A percentile compares a stretch with the other conserved stretches of the same genome.
Evolutionary conservation across 2,113 vertebrate species (phyloP).

Genomic region (Enhydra lutris): DNA sequence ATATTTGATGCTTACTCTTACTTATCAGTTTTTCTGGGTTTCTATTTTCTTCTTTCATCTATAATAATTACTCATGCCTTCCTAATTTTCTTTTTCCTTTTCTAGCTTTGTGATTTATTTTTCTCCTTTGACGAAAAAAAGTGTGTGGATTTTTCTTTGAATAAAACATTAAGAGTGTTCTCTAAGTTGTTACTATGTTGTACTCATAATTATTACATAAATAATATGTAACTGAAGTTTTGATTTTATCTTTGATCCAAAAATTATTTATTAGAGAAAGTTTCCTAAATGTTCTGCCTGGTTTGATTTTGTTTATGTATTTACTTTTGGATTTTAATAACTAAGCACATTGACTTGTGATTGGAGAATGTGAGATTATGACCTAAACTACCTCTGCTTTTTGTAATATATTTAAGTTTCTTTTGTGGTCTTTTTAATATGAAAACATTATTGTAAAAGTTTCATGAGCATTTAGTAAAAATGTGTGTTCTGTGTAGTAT

Average conservation of each 20-base stretch:
- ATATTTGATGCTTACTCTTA: not conserved
- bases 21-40: not conserved
- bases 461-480: not conserved
- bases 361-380: not conserved
- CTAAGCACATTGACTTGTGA: not conserved
- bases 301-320: not conserved
- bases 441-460: not conserved
- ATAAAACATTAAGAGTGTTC: not conserved
- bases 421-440: not conserved
- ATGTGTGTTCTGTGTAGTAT: not conserved
- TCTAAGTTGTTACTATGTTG: not conserved
- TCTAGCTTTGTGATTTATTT: not conserved
- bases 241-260: not conserved
- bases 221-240: not conserved
- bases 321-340: not conserved
- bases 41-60: not conserved
- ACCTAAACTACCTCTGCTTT: not conserved
- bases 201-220: not conserved
- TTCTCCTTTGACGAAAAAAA: not conserved
- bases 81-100: not conserved
- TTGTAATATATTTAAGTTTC: not conserved
- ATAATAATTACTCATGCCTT: not conserved
- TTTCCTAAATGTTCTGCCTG: not conserved
- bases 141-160: not conserved
- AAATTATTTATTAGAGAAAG: not conserved